phyloP scores from a whole-genome alignment of 2,797 vertebrate genomes.

The Hoplostethus atlanticus region DNA sequence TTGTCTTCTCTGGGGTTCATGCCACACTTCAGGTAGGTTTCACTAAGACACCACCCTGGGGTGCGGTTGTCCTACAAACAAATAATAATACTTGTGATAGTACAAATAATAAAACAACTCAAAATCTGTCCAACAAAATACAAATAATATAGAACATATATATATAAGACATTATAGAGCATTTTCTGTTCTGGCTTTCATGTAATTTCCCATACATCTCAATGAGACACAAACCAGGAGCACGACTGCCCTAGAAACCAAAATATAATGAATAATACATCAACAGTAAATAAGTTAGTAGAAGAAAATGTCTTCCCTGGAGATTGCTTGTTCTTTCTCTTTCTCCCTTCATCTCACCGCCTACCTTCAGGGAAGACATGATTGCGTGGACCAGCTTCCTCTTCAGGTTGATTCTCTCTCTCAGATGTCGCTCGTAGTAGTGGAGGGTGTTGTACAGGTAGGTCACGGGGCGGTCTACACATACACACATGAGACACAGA shows the following conservation, averaged over 20 bases:
- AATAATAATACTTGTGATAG: not conserved
- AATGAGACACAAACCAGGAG: no score
- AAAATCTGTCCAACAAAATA: not conserved
- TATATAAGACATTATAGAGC: no score
- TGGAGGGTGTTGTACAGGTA: slow-evolving; percentile 99
- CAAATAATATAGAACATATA: not conserved
- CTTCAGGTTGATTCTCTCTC: slow-evolving; percentile 94
- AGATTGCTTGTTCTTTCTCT: not conserved
- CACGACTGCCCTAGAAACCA: no score
- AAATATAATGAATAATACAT: not conserved
- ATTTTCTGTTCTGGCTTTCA: no score
- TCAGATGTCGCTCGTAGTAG: slow-evolving; percentile 96
- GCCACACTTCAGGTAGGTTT: slow-evolving; percentile 94
- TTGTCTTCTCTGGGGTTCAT: slow-evolving; percentile 97
- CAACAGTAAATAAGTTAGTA: not conserved
- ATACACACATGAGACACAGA: slow-evolving; percentile 2
- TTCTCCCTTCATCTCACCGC: not conserved
- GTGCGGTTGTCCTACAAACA: slow-evolving; percentile 90
- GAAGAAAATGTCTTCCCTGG: no score
- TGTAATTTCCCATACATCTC: no score
- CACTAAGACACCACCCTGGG: slow-evolving; percentile 96
- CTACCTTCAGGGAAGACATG: slow-evolving; percentile 94
- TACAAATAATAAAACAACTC: not conserved
- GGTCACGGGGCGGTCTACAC: slow-evolving; percentile 95
- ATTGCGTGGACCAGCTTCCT: slow-evolving; percentile 97